These are phyloP conservation scores for Ptychobarbus kaznakovi DNA, from an alignment of 2,797 vertebrate species.

Conservation along the genomic window DNA sequence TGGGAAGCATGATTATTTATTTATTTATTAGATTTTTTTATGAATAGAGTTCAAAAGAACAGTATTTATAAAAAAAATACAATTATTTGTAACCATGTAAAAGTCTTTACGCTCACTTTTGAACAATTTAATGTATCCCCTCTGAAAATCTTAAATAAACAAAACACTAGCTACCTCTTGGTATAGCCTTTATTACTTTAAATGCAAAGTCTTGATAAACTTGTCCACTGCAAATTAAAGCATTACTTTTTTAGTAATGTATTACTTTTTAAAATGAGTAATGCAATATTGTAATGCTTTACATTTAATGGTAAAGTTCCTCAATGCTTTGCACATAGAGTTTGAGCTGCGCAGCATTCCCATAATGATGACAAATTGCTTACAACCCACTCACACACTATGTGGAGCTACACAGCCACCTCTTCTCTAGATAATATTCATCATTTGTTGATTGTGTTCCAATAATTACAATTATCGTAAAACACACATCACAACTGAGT, in stretches of 20 bases:
- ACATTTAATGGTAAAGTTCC: conserved; percentile 21
- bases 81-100: not conserved
- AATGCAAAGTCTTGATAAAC: not conserved
- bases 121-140: not conserved
- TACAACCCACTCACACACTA: conserved; percentile 18
- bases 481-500: conserved; percentile 9
- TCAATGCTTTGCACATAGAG: not conserved
- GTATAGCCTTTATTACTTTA: not conserved
- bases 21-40: not conserved
- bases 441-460: conserved; percentile 28
- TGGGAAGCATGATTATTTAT: not conserved
- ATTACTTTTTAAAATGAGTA: not conserved
- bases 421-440: conserved; percentile 34
- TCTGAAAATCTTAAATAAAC: not conserved
- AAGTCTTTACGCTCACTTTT: not conserved
- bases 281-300: conserved; percentile 7
- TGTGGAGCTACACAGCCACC: not conserved
- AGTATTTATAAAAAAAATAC: not conserved
- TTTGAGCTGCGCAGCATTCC: conserved; percentile 18
- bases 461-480: conserved; percentile 36
- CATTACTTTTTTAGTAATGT: not conserved
- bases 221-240: not conserved
- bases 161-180: not conserved
- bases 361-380: conserved; percentile 45
- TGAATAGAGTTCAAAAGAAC: not conserved